Evolutionary conservation across 2,888 invertebrate species (phyloP).

Genomic region (Pandemis heparana): DNA sequence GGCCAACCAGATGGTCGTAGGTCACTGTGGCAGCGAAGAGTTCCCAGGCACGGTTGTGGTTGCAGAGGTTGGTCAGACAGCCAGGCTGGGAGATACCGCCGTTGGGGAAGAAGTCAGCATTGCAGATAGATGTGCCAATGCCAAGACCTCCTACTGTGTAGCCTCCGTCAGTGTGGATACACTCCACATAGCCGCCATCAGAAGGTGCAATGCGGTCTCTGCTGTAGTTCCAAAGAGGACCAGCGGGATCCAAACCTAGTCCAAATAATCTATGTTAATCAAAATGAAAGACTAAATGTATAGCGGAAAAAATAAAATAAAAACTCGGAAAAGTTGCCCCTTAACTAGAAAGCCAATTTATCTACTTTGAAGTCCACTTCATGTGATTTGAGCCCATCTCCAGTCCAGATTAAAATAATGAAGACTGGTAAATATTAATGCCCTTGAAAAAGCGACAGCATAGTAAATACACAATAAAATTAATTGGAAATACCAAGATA

Average conservation of each 20-base stretch:
- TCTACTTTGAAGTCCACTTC: no score
- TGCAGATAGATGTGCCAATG: constrained; percentile 57
- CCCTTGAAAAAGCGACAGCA: neutral
- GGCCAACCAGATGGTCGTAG: constrained; percentile 65
- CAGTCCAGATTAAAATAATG: no score
- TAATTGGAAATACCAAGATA: neutral
- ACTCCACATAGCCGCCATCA: constrained; percentile 56
- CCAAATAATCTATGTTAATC: neutral
- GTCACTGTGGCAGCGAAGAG: constrained; percentile 66
- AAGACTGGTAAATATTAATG: neutral
- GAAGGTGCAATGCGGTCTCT: constrained; percentile 36
- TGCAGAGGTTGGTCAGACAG: constrained; percentile 62
- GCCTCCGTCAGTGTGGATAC: constrained; percentile 52
- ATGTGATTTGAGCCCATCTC: no score
- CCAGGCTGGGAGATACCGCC: constrained; percentile 77
- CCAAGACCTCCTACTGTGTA: constrained; percentile 45
- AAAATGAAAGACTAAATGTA: no score
- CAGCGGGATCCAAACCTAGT: constrained; percentile 60
- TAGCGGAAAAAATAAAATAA: no score
- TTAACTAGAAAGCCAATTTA: no score
- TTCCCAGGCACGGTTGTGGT: constrained; percentile 69
- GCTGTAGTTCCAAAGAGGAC: constrained; percentile 66
- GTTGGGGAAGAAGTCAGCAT: constrained; percentile 87
- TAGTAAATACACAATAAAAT: neutral
- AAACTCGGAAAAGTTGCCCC: no score